Evolutionary conservation across 2,113 vertebrate genomes (phyloP).

Genomic region (Sakesphorus luctuosus): DNA sequence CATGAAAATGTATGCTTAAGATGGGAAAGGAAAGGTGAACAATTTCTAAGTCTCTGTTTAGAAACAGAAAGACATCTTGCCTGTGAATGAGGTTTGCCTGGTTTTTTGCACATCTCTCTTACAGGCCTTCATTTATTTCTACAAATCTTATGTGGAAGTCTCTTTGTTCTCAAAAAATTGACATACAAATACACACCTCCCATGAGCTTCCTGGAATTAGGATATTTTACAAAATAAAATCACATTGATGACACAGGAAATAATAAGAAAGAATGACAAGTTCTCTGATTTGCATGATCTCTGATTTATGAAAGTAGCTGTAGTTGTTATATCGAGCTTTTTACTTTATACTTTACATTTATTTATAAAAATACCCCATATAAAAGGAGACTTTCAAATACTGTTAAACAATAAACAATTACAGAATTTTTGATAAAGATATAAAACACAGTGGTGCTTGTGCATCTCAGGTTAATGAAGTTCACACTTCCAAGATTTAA

Average conservation of each 20-base stretch:
- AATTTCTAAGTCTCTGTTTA: background rate
- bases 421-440: background rate
- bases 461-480: background rate
- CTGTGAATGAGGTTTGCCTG: background rate
- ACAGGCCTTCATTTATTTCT: background rate
- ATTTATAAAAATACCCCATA: background rate
- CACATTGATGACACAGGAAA: background rate
- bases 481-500: background rate
- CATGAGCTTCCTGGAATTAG: background rate
- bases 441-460: background rate
- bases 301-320: background rate
- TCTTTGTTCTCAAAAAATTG: background rate
- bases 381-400: background rate
- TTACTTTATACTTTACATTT: background rate
- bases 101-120: background rate
- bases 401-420: background rate
- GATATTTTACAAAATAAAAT: background rate
- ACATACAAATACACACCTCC: background rate
- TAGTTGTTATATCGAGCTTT: background rate
- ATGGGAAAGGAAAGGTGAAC: background rate
- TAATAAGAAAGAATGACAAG: background rate
- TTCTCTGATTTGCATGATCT: background rate
- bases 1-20: background rate
- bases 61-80: background rate
- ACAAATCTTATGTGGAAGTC: background rate